Conservation (phyloP, 1,140 invertebrate species). For the Diploscapter pachys region DNA sequence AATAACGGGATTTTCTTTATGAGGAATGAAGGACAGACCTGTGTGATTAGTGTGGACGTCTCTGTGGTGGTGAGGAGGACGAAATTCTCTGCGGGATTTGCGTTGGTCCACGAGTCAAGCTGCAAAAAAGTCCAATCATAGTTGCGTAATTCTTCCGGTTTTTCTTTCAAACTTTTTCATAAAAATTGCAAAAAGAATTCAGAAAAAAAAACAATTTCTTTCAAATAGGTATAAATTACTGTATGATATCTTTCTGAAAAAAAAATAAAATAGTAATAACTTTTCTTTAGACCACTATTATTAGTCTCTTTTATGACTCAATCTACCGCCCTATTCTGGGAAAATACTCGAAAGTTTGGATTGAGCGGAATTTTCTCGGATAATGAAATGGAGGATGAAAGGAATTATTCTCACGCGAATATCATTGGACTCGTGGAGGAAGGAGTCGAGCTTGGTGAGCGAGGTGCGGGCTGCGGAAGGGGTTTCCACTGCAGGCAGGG, state of each 20-base stretch:
- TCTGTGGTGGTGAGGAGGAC: constrained; percentile 55
- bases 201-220: too few relatives aligned
- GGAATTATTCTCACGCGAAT: constrained; percentile 65
- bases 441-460: constrained; percentile 72
- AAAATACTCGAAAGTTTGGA: too few relatives aligned
- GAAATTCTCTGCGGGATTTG: constrained; percentile 42
- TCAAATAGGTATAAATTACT: too few relatives aligned
- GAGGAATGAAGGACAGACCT: constrained; percentile 41
- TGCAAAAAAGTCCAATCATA: constrained; percentile 31
- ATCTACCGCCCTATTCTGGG: too few relatives aligned
- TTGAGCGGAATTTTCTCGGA: too few relatives aligned
- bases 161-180: neutral
- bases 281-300: too few relatives aligned
- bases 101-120: constrained; percentile 45
- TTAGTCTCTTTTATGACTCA: too few relatives aligned
- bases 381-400: too few relatives aligned
- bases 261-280: too few relatives aligned
- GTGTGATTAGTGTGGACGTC: constrained; percentile 53
- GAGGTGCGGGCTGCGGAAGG: constrained; percentile 69
- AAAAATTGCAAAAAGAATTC: neutral
- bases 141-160: constrained; percentile 38
- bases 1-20: neutral
- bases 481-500: constrained; percentile 57
- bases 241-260: too few relatives aligned
- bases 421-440: constrained; percentile 72